These are phyloP conservation scores for Plagodis dolabraria DNA, from an alignment of 2,888 invertebrate species.

Conservation along the genomic window DNA sequence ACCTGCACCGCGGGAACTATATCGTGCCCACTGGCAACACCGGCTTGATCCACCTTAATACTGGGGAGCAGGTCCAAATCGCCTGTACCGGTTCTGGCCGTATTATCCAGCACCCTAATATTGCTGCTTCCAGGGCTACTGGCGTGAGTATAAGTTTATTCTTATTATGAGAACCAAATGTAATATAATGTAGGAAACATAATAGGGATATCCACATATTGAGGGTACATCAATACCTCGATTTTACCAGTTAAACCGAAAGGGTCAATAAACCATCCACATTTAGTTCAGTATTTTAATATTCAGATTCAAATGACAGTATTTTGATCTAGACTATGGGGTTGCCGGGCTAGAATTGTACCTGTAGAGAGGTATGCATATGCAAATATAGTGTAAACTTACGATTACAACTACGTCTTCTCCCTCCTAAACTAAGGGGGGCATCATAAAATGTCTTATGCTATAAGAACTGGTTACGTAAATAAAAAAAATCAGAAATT, in stretches of 20 bases:
- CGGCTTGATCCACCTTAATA: slow-evolving; percentile 57
- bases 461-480: too few species aligned
- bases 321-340: too few species aligned
- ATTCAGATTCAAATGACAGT: too few species aligned
- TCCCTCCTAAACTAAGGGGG: too few species aligned
- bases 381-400: too few species aligned
- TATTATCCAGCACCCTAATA: slow-evolving; percentile 60
- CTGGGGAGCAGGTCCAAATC: slow-evolving; percentile 63
- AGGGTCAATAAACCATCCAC: background rate
- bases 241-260: background rate
- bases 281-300: background rate
- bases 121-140: slow-evolving; percentile 48
- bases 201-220: background rate
- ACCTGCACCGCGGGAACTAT: slow-evolving; percentile 71
- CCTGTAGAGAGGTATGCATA: too few species aligned
- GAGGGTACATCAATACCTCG: background rate
- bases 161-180: too few species aligned
- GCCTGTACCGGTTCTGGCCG: slow-evolving; percentile 66
- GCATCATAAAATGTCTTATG: too few species aligned
- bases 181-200: too few species aligned
- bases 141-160: slow-evolving; percentile 51
- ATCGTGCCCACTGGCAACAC: slow-evolving; percentile 61
- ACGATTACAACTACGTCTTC: too few species aligned
- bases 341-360: too few species aligned
- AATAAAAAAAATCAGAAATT: too few species aligned